Evolutionary conservation across 2,888 invertebrate species (phyloP).

Genomic region (Coleophora flavipennella): DNA sequence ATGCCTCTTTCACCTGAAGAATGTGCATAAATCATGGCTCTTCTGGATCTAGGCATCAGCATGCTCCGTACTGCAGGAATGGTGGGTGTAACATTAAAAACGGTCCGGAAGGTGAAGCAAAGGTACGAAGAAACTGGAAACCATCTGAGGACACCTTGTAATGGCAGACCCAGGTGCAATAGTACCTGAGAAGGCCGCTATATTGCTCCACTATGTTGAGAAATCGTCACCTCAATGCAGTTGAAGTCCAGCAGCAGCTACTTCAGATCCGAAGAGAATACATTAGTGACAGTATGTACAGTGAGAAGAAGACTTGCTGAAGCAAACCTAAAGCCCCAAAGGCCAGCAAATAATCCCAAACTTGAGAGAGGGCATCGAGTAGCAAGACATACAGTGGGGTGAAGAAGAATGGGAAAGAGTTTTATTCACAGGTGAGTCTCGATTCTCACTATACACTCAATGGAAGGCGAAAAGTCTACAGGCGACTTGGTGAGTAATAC

Average conservation of each 20-base stretch:
- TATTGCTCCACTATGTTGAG: conserved; percentile 1
- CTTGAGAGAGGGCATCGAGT: background rate
- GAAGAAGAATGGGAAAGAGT: background rate
- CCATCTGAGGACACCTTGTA: background rate
- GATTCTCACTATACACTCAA: background rate
- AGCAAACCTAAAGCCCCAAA: conserved; percentile 1
- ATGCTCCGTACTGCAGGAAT: background rate
- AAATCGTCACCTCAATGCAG: background rate
- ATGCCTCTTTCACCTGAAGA: background rate
- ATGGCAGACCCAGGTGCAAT: too few relatives aligned
- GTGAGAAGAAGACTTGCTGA: conserved; percentile 2
- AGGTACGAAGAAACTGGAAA: background rate
- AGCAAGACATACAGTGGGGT: conserved; percentile 1
- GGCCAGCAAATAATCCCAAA: conserved; percentile 1
- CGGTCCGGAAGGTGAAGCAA: too few relatives aligned
- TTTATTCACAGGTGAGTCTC: background rate
- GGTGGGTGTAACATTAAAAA: background rate
- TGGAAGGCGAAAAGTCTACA: background rate
- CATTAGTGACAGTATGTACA: conserved; percentile 1
- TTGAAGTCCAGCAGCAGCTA: conserved; percentile 1
- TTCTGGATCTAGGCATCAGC: background rate
- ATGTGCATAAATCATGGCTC: background rate
- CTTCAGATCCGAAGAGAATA: conserved; percentile 1
- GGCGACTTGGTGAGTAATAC: background rate
- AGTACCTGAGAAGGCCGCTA: conserved; percentile 1